Conservation (phyloP, 1,140 invertebrate species). For the Drosophila setifemur region DNA sequence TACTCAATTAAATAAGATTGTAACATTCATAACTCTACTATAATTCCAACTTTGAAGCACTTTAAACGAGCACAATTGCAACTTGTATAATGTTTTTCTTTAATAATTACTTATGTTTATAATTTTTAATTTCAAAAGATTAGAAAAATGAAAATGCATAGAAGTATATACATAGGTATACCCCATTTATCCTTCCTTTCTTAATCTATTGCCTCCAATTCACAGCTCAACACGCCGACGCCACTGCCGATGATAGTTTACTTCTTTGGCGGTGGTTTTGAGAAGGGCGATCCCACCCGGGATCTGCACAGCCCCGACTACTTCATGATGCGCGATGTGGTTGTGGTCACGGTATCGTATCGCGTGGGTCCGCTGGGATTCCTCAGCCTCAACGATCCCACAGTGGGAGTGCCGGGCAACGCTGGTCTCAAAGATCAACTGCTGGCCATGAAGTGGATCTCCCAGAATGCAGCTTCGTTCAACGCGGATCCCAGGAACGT, state of each 20-base stretch:
- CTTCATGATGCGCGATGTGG: slow-evolving; percentile 83
- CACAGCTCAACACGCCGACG: slow-evolving; percentile 37
- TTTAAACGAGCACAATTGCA: no score
- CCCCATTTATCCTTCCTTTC: no score
- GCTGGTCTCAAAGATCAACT: slow-evolving; percentile 84
- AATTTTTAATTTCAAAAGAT: no score
- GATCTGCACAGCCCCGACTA: slow-evolving; percentile 83
- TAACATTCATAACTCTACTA: no score
- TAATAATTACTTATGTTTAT: no score
- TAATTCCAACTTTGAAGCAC: no score
- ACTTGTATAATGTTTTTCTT: no score
- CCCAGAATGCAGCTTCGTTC: slow-evolving; percentile 66
- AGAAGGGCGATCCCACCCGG: slow-evolving; percentile 80
- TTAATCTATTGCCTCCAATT: no score
- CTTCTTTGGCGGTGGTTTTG: slow-evolving; percentile 88
- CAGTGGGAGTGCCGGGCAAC: slow-evolving; percentile 83
- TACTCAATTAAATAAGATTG: no score
- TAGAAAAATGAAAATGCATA: no score
- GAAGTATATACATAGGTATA: no score
- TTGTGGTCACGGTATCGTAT: slow-evolving; percentile 83
- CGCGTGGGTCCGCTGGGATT: slow-evolving; percentile 84
- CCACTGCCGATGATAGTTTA: slow-evolving; percentile 67
- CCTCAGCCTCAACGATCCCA: slow-evolving; percentile 82
- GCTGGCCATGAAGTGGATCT: slow-evolving; percentile 79
- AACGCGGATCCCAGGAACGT: slow-evolving; percentile 75